phyloP scores from a whole-genome alignment of 2,888 invertebrate species.

The Drosophila formosana region DNA sequence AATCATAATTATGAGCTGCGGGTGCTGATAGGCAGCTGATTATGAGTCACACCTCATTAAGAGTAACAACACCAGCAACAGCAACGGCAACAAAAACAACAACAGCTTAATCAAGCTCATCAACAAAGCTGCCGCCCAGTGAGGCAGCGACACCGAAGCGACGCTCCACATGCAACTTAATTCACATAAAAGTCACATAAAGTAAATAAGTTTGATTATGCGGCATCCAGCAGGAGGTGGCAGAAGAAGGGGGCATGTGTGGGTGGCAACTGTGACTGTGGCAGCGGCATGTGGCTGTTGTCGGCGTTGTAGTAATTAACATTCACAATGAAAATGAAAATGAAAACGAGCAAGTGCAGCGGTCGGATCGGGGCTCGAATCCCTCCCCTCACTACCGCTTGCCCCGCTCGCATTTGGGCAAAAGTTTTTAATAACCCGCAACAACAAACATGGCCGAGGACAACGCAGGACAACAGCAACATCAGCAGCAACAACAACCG shows the following conservation, averaged over 20 bases:
- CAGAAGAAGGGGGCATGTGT: not conserved
- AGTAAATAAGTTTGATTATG: constrained; percentile 75
- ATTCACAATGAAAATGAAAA: constrained; percentile 78
- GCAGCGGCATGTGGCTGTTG: constrained; percentile 3
- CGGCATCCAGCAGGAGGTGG: constrained; percentile 1
- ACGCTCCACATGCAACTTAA: constrained; percentile 42
- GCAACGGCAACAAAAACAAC: not conserved
- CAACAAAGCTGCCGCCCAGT: constrained; percentile 25
- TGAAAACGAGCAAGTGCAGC: constrained; percentile 68
- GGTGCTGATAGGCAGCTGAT: constrained; percentile 6
- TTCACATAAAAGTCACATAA: constrained; percentile 73
- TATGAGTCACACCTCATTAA: constrained; percentile 40
- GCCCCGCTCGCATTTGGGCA: constrained; percentile 22
- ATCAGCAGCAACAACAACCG: constrained; percentile 52
- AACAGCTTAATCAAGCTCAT: constrained; percentile 27
- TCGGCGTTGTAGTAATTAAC: constrained; percentile 67
- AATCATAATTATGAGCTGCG: constrained; percentile 8
- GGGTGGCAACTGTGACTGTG: not conserved
- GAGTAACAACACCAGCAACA: constrained; percentile 4
- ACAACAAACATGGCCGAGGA: constrained; percentile 63
- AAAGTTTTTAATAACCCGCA: constrained; percentile 79
- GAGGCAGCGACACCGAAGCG: constrained; percentile 2
- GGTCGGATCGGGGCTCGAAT: constrained; percentile 1
- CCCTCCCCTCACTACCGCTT: not conserved
- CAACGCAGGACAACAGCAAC: constrained; percentile 31